Base-by-base conservation (phyloP, 2,113 vertebrate genomes). In the Drymodes brunneopygia region DNA sequence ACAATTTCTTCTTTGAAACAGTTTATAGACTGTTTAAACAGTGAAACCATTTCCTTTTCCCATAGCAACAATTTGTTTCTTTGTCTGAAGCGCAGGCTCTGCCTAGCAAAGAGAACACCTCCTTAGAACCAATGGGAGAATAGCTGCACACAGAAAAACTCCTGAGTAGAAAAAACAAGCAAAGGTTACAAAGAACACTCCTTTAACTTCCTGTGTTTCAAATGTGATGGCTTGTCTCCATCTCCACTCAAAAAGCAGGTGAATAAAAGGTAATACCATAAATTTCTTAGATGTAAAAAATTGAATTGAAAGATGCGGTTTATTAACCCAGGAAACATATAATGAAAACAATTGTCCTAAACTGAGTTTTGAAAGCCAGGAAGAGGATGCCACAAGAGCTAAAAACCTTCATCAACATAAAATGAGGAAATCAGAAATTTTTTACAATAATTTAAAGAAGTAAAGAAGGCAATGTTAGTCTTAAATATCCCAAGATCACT, bases 241-340 rank as follows among this genome's bases (percentile, higher is more conserved):
- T 5, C 5, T 6, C 9, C 8, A 38, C 19, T 25, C 12, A 12
- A 74, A 79, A 77, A 88, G 16, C 11, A 35, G 24, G 27, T 48
- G 51, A 28, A 33, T 62, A 18, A 13, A 69, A 65, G 33, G 28
- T 22, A 13, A 16, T 42, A 23, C 27, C 14, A 60, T 18, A n/a
- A 16, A 65, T 42, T 65, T 73, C 42, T 57, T 40, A 44, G 7
- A 53, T 1, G 2, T 25, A 15, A 64, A 62, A 70, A 58, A 14
- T 0, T 12, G 12, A 60, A 77, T 8, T 44, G 10, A 54, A 33
- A 54, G 13, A 22, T 11, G 11, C 0, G 3, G 29, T 90, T 29
- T 53, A 48, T 44, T 86, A 22, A 17, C 3, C 2, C 0, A 1
- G 15, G 9, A 51, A 74, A 72, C 40, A 79, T 56, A 36, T 12